Evolutionary conservation across 2,888 invertebrate genomes (phyloP), one percentile per base, ranked within the genome.

Genomic region (Tipula lateralis): DNA sequence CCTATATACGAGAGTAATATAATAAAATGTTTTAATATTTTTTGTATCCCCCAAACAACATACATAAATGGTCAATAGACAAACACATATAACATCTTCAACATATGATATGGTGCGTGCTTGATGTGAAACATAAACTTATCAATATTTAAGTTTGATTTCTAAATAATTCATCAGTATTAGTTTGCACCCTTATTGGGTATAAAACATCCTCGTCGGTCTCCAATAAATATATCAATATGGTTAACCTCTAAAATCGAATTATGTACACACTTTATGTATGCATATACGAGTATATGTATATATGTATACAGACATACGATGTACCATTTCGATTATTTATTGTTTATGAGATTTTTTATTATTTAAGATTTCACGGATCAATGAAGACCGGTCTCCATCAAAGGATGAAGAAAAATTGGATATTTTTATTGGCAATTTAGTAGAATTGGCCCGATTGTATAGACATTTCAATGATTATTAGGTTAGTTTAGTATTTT

Each of bases 101-200:
- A 39, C 39, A 50, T n/a, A n/a, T 34, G 34, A 34, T 34, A 34
- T 12, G 3, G 34, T 34, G 12, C 12, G 34, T 34, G 4, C 12
- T 34, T 50, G 44, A 50, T 50, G 16, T 50, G n/a, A 44, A 5
- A 16, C 6, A 50, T 50, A 24, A 66, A 24, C 9, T 9, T 24
- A 66, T 66, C 24, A 66, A 66, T 66, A 66, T 66, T 66, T 66
- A 66, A 66, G 24, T 66, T 66, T 66, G 66, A 66, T 66, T 66
- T 24, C 24, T 66, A 66, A 66, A 66, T 66, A 66, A 24, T 66
- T 66, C 24, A 66, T 7, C 9, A 66, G 9, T 66, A n/a, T 24
- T 66, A 24, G 7, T 24, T 19, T 12, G 66, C 12, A 66, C 66
- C 66, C 66, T 66, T 24, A 24, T 66, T 66, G 7, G 66, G 24